These are phyloP conservation scores for Charaxes varanes DNA, from an alignment of 1,140 invertebrate species.

Conservation along the genomic window DNA sequence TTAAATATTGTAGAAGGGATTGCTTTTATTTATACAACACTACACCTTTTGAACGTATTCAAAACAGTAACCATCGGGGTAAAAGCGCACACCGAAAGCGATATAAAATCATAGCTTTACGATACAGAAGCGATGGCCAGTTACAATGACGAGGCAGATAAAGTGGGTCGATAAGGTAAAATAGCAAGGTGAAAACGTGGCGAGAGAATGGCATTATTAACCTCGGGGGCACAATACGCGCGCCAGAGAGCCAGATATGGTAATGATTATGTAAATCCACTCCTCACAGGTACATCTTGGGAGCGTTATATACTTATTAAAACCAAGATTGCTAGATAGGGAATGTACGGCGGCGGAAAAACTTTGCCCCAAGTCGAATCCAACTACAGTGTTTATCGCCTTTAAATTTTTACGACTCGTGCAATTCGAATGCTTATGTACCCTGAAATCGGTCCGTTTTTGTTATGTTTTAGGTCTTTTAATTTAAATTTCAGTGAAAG, in stretches of 20 bases:
- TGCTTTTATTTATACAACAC: too few species aligned
- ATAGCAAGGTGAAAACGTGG: conserved; percentile 74
- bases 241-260: conserved; percentile 73
- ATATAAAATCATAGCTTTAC: conserved; percentile 19
- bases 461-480: too few species aligned
- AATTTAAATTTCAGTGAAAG: too few species aligned
- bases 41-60: too few species aligned
- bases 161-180: conserved; percentile 73
- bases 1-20: too few species aligned
- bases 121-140: conserved; percentile 53
- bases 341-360: conserved; percentile 57
- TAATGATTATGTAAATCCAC: conserved; percentile 74
- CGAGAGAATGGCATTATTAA: conserved; percentile 76
- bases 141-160: conserved; percentile 73
- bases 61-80: too few species aligned
- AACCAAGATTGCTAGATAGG: conserved; percentile 68
- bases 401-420: conserved; percentile 60
- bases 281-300: conserved; percentile 68
- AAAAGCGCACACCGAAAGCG: conserved; percentile 25
- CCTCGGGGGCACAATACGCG: conserved; percentile 73
- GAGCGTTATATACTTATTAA: conserved; percentile 73
- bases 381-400: conserved; percentile 51
- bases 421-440: conserved; percentile 66
- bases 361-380: conserved; percentile 40
- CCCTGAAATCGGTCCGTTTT: conserved; percentile 66